phyloP scores from a whole-genome alignment of 2,888 invertebrate genomes.

The Caenorhabditis sulstoni region DNA sequence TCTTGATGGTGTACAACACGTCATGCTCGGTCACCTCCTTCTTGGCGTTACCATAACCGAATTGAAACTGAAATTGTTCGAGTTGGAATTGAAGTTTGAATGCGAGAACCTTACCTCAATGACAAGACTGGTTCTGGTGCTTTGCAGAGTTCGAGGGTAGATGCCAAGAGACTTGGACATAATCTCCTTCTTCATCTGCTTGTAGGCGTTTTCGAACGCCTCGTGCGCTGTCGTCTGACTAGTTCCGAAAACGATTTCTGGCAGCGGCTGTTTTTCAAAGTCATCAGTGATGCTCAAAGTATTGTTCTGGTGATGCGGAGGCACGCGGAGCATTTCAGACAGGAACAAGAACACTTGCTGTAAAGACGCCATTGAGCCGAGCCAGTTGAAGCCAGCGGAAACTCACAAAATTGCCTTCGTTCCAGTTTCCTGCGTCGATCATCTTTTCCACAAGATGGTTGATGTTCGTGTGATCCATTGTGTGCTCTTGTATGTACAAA shows the following conservation, averaged over 20 bases:
- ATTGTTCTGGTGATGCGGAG: not conserved
- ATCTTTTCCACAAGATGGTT: constrained; percentile 37
- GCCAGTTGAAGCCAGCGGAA: not conserved
- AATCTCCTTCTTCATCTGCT: constrained; percentile 44
- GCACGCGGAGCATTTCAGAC: constrained; percentile 40
- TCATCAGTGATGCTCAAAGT: not conserved
- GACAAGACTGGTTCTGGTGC: not conserved
- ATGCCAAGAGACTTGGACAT: constrained; percentile 38
- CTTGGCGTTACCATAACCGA: constrained; percentile 36
- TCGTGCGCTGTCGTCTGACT: constrained; percentile 4
- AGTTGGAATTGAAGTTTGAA: too few relatives aligned
- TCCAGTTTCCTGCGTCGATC: constrained; percentile 60
- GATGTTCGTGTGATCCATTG: constrained; percentile 28
- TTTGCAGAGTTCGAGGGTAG: constrained; percentile 29
- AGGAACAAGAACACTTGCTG: constrained; percentile 58
- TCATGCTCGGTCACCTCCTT: constrained; percentile 12
- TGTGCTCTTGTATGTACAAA: constrained; percentile 45
- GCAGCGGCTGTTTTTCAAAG: not conserved
- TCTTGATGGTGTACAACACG: constrained; percentile 36
- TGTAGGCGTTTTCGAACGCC: constrained; percentile 32
- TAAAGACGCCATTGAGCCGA: not conserved
- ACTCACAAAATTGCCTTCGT: constrained; percentile 55
- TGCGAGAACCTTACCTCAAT: constrained; percentile 42
- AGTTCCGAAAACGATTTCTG: too few relatives aligned
- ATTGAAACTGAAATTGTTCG: constrained; percentile 53